Conservation (phyloP, 2,888 invertebrate species). For the Linnaemya tessellans region DNA sequence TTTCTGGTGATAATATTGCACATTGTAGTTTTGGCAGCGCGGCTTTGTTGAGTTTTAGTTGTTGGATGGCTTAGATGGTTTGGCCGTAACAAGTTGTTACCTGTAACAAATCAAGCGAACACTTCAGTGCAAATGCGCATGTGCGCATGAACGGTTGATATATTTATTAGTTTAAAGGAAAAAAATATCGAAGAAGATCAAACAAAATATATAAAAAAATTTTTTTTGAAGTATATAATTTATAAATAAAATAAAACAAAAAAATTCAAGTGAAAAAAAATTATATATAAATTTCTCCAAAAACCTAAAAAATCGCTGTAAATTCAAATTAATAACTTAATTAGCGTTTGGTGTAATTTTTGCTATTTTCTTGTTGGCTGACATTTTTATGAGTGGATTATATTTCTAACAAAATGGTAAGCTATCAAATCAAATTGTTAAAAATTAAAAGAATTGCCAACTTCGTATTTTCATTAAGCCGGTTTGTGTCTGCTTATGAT, state of each 20-base stretch:
- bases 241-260: no score
- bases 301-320: background rate
- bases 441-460: slow-evolving; percentile 21
- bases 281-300: background rate
- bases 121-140: slow-evolving; percentile 70
- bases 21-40: slow-evolving; percentile 23
- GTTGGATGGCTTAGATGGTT: slow-evolving; percentile 39
- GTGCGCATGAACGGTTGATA: slow-evolving; percentile 69
- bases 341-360: background rate
- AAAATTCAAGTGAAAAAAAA: slow-evolving; percentile 6
- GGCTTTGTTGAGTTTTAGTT: slow-evolving; percentile 45
- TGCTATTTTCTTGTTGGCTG: slow-evolving; percentile 9
- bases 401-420: slow-evolving; percentile 67
- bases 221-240: background rate
- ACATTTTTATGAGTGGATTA: slow-evolving; percentile 64
- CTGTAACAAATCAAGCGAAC: slow-evolving; percentile 65
- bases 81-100: slow-evolving; percentile 59
- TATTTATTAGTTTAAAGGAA: slow-evolving; percentile 14
- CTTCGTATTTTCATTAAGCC: background rate
- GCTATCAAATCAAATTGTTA: slow-evolving; percentile 27
- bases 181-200: slow-evolving; percentile 16
- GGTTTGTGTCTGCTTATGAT: slow-evolving; percentile 20
- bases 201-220: background rate
- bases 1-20: slow-evolving; percentile 49
- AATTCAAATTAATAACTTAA: background rate